Conservation (phyloP, 2,797 vertebrate genomes). For the Hyperoplus lanceolatus region DNA sequence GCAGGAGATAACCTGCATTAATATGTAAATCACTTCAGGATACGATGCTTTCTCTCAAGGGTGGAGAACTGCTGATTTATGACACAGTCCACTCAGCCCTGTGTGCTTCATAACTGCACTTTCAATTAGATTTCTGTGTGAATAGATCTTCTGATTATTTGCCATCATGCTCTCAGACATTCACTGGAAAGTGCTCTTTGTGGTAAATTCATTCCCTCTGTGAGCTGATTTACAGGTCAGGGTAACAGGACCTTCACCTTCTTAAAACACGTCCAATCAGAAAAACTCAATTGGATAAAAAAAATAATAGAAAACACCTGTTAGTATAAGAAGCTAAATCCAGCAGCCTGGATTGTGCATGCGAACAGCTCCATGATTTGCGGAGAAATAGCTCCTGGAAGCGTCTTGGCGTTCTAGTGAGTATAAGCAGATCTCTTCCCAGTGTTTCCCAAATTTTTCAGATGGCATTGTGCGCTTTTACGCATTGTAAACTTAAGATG, state of each 20-base stretch:
- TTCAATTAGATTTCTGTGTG: conserved; percentile 47
- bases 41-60: conserved; percentile 37
- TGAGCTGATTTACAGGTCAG: conserved; percentile 2
- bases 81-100: conserved; percentile 37
- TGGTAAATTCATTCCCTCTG: conserved; percentile 20
- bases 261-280: background rate
- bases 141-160: conserved; percentile 50
- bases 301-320: background rate
- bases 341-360: too few relatives aligned
- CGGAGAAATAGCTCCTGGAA: too few relatives aligned
- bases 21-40: conserved; percentile 53
- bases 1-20: conserved; percentile 57
- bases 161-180: conserved; percentile 11
- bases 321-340: too few relatives aligned
- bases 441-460: too few relatives aligned
- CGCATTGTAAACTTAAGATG: too few relatives aligned
- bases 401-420: too few relatives aligned
- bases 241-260: background rate
- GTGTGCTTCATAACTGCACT: conserved; percentile 32
- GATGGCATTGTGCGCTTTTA: too few relatives aligned
- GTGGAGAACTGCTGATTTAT: conserved; percentile 46
- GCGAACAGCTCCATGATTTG: too few relatives aligned
- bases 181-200: conserved; percentile 20
- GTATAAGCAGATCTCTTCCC: too few relatives aligned
- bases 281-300: background rate